Percentiles rank a stretch among this genome's conserved stretches.
phyloP scores from a whole-genome alignment of 2,888 invertebrate species.

The Molorchus minor region DNA sequence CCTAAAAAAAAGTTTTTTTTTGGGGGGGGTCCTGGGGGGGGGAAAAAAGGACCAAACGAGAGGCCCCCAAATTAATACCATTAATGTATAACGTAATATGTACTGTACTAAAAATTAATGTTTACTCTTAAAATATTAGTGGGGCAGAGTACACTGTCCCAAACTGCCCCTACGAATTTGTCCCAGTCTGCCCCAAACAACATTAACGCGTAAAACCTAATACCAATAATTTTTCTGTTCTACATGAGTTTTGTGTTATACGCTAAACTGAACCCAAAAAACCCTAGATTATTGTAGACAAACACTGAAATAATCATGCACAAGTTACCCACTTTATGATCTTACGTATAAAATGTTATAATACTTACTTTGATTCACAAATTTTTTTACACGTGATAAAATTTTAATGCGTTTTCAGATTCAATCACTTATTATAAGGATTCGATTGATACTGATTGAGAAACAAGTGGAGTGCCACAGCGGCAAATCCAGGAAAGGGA shows the following conservation, averaged over 20 bases:
- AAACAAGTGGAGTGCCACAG: no score
- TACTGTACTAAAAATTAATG: not conserved
- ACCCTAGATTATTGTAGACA: slow-evolving; percentile 7
- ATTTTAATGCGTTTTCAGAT: slow-evolving; percentile 3
- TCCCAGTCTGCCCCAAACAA: not conserved
- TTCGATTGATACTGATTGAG: no score
- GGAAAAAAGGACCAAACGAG: no score
- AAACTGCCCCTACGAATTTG: slow-evolving; percentile 1
- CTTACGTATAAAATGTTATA: slow-evolving; percentile 4
- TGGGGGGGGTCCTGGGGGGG: no score
- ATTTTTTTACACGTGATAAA: slow-evolving; percentile 11
- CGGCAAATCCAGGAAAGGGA: no score
- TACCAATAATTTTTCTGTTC: not conserved
- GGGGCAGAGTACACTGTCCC: slow-evolving; percentile 4
- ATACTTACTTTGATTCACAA: slow-evolving; percentile 13
- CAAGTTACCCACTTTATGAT: slow-evolving; percentile 3
- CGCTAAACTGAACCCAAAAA: not conserved
- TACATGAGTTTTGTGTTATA: slow-evolving; percentile 1
- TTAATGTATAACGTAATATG: no score
- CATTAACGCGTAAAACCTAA: not conserved
- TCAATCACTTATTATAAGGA: not conserved
- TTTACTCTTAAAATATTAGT: slow-evolving; percentile 2
- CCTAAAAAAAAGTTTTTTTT: no score
- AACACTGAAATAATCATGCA: not conserved
- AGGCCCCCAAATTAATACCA: no score